Percentiles rank a stretch among this genome's conserved stretches.
These are phyloP conservation scores for Bombylius major DNA, from an alignment of 2,888 invertebrate species.

Conservation along the genomic window DNA sequence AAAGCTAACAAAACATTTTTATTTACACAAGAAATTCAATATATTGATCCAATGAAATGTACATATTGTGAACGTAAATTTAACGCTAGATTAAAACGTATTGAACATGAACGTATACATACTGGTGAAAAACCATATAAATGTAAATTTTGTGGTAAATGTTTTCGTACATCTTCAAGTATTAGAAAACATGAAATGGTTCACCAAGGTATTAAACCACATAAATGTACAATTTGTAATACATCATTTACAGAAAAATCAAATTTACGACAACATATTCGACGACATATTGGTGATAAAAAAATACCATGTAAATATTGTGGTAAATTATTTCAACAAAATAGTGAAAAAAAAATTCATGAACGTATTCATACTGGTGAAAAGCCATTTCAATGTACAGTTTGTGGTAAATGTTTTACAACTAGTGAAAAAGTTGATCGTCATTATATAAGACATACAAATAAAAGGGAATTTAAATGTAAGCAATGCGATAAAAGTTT, in stretches of 20 bases:
- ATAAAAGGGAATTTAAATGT: conserved; percentile 25
- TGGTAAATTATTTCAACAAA: conserved; percentile 3
- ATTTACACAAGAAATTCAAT: no score
- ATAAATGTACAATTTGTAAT: neutral
- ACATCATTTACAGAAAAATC: conserved; percentile 4
- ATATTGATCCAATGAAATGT: neutral
- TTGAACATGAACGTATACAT: conserved; percentile 1
- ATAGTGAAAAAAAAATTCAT: conserved; percentile 4
- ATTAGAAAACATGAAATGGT: neutral
- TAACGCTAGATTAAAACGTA: neutral
- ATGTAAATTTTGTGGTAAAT: neutral
- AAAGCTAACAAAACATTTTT: no score
- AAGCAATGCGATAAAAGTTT: conserved; percentile 24
- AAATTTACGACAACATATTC: conserved; percentile 2
- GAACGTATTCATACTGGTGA: conserved; percentile 5
- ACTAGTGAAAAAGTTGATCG: conserved; percentile 24
- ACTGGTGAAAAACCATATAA: conserved; percentile 4
- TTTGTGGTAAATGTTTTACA: conserved; percentile 23
- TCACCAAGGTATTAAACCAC: conserved; percentile 4
- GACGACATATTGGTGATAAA: conserved; percentile 1
- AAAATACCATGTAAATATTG: conserved; percentile 1
- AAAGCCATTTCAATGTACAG: neutral
- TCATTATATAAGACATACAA: conserved; percentile 25
- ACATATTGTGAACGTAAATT: neutral
- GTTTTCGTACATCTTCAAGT: neutral